Percentiles rank a stretch among this genome's conserved stretches.
Conservation (phyloP, 2,113 vertebrate genomes). For the Cygnus buccinator region DNA sequence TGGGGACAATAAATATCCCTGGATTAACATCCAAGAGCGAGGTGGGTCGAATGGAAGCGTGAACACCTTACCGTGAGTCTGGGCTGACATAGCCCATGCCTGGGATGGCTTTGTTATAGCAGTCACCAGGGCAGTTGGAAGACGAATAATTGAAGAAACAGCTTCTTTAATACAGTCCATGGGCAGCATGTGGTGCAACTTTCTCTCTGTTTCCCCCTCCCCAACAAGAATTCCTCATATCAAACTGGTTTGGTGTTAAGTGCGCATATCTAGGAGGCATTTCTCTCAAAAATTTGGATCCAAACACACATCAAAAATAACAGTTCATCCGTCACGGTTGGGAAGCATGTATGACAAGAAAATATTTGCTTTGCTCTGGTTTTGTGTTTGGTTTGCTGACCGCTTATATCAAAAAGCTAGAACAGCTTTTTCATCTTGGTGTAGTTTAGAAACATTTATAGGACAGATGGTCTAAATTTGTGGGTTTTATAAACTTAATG, state of each 20-base stretch:
- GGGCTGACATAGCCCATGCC: not conserved
- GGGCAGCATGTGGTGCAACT: conserved; percentile 21
- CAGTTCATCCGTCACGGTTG: conserved; percentile 67
- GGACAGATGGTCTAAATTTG: conserved; percentile 73
- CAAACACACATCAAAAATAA: conserved; percentile 64
- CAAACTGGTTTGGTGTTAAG: conserved; percentile 50
- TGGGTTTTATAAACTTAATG: conserved; percentile 75
- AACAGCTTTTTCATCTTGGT: conserved; percentile 67
- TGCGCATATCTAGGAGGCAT: conserved; percentile 39
- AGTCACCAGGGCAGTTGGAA: conserved; percentile 11
- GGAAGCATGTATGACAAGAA: conserved; percentile 68
- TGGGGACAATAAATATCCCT: conserved; percentile 42
- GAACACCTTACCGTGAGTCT: conserved; percentile 22
- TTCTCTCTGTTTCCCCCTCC: not conserved
- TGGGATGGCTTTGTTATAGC: conserved; percentile 29
- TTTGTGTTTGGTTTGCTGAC: conserved; percentile 74
- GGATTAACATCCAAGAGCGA: conserved; percentile 19
- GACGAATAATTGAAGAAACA: conserved; percentile 49
- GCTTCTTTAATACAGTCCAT: conserved; percentile 23
- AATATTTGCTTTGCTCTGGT: conserved; percentile 77
- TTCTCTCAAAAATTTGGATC: conserved; percentile 60
- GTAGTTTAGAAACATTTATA: conserved; percentile 74
- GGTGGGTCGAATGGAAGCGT: not conserved
- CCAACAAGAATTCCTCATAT: conserved; percentile 49
- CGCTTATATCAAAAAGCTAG: conserved; percentile 71